Evolutionary conservation across 2,888 invertebrate genomes (phyloP).

Genomic region (Deroplatys truncata): DNA sequence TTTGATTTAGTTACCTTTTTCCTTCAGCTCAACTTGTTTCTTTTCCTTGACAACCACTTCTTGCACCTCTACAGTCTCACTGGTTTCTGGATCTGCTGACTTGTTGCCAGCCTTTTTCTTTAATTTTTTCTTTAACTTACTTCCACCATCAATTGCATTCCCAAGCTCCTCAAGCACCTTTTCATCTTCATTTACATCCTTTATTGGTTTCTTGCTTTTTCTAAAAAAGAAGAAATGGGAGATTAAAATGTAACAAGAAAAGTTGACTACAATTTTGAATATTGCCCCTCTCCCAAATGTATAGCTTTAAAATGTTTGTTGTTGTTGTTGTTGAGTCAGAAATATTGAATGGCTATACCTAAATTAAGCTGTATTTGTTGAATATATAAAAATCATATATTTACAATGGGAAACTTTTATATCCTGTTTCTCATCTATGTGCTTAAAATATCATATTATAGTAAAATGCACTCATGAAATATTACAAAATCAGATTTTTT

Average conservation of each 20-base stretch:
- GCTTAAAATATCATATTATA: no score
- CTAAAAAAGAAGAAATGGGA: neutral
- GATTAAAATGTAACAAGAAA: neutral
- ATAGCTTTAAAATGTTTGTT: no score
- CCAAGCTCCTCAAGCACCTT: conserved; percentile 26
- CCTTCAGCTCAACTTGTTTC: neutral
- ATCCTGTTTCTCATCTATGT: no score
- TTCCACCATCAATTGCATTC: conserved; percentile 27
- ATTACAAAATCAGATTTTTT: no score
- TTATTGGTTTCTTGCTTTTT: neutral
- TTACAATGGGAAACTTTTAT: no score
- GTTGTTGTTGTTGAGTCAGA: no score
- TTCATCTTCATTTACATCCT: conserved; percentile 11
- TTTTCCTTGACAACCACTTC: neutral
- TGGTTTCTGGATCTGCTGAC: conserved; percentile 1
- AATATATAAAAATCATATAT: no score
- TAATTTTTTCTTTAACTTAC: conserved; percentile 48
- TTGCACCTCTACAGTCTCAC: neutral
- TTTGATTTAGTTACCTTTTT: neutral
- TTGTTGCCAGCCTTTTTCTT: conserved; percentile 48
- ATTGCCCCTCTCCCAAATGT: no score
- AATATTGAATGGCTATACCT: no score
- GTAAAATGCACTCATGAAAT: no score
- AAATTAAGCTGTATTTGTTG: no score
- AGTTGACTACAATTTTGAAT: no score